Percentiles rank a stretch among this genome's conserved stretches.
Evolutionary conservation across 2,888 invertebrate species (phyloP).

Genomic region (Pachymerium ferrugineum): DNA sequence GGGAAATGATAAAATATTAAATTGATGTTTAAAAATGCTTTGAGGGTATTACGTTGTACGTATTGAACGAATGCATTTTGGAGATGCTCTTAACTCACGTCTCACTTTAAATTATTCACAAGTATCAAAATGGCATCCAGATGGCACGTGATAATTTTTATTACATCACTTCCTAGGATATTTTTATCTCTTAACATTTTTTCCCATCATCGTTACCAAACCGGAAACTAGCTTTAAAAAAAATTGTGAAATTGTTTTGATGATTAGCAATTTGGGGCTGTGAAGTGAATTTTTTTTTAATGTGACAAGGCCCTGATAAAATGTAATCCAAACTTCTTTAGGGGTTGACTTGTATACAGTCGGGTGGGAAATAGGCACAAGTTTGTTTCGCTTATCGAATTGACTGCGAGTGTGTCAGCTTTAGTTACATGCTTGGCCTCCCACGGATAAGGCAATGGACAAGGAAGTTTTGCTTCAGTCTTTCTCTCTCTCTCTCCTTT

Average conservation of each 20-base stretch:
- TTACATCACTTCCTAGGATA: too few species aligned
- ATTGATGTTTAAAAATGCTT: not conserved
- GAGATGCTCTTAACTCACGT: not conserved
- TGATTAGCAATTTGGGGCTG: too few species aligned
- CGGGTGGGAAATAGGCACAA: conserved; percentile 9
- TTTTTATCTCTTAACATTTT: too few species aligned
- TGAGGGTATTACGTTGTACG: not conserved
- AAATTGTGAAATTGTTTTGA: too few species aligned
- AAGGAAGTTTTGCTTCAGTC: conserved; percentile 15
- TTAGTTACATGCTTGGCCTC: conserved; percentile 24
- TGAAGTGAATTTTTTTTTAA: not conserved
- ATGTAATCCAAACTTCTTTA: not conserved
- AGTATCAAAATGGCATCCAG: not conserved
- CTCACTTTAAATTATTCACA: not conserved
- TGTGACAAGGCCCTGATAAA: not conserved
- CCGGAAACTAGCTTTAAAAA: too few species aligned
- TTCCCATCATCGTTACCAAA: too few species aligned
- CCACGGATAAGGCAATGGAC: conserved; percentile 19
- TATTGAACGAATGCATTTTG: not conserved
- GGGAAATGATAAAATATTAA: not conserved
- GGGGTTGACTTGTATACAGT: not conserved
- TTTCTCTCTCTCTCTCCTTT: not conserved
- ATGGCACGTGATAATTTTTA: too few species aligned
- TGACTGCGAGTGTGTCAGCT: conserved; percentile 22
- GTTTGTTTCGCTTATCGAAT: conserved; percentile 27